Percentiles rank a stretch among this genome's conserved stretches.
Conservation (phyloP, 2,797 vertebrate species). For the Siniperca obscura region DNA sequence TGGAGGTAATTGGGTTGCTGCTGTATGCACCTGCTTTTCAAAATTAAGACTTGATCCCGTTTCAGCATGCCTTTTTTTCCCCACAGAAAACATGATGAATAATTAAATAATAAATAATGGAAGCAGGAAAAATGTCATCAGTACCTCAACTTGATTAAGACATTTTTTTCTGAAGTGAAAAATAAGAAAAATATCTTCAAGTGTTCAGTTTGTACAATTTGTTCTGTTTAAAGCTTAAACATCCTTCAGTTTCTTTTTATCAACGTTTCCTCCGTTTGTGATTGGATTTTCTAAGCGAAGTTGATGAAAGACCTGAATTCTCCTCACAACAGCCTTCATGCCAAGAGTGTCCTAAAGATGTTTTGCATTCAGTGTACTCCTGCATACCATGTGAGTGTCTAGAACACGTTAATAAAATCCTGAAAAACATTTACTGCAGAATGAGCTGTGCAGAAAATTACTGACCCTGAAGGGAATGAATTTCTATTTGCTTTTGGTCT, state of each 20-base stretch:
- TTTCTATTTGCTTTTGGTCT: slow-evolving; percentile 73
- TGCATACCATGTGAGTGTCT: slow-evolving; percentile 13
- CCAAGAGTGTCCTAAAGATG: slow-evolving; percentile 13
- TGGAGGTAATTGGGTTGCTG: slow-evolving; percentile 47
- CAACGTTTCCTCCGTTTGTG: background rate
- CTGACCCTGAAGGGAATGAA: slow-evolving; percentile 65
- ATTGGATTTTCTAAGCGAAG: slow-evolving; percentile 30
- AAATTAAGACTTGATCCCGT: slow-evolving; percentile 54
- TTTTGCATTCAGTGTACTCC: slow-evolving; percentile 29
- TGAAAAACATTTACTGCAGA: slow-evolving; percentile 52
- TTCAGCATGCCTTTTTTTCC: slow-evolving; percentile 33
- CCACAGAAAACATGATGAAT: slow-evolving; percentile 69
- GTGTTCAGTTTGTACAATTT: slow-evolving; percentile 34
- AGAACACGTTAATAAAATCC: slow-evolving; percentile 58
- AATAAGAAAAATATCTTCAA: slow-evolving; percentile 31
- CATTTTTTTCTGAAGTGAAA: slow-evolving; percentile 52
- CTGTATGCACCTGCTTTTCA: slow-evolving; percentile 40
- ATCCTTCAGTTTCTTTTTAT: slow-evolving; percentile 31
- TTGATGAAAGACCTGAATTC: slow-evolving; percentile 28
- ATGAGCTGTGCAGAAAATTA: slow-evolving; percentile 64
- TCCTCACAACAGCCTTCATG: background rate
- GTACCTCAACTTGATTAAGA: slow-evolving; percentile 49
- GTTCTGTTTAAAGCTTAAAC: slow-evolving; percentile 27
- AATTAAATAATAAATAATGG: slow-evolving; percentile 67
- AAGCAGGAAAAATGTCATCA: slow-evolving; percentile 54